Evolutionary conservation across 35 echinoderm and acorn worm genomes (phyloP).

Genomic region (Apostichopus parvimensis): DNA sequence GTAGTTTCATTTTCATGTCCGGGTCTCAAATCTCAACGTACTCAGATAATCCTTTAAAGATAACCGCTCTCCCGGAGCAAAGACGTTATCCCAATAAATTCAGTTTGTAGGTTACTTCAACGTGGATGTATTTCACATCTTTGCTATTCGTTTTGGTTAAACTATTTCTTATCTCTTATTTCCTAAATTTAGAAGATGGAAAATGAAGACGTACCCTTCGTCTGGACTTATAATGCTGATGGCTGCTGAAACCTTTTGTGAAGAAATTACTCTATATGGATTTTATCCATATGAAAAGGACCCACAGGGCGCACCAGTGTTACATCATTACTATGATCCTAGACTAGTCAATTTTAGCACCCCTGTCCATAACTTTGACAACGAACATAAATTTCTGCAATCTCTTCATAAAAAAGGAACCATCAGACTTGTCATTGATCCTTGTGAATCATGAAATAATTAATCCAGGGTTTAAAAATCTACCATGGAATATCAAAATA

Average conservation of each 20-base stretch:
- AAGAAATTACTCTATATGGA: conserved; percentile 1
- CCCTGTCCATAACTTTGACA: neutral
- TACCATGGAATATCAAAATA: too few species aligned
- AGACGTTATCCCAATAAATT: too few species aligned
- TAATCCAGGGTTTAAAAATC: too few species aligned
- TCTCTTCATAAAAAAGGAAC: neutral
- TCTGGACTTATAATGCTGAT: neutral
- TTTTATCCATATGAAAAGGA: conserved; percentile 33
- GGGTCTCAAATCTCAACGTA: too few species aligned
- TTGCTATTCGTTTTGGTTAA: neutral
- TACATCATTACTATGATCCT: conserved; percentile 32
- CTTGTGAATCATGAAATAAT: neutral
- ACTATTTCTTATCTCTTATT: neutral
- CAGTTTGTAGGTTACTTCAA: too few species aligned
- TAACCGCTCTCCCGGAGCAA: too few species aligned
- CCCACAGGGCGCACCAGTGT: neutral
- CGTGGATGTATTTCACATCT: too few species aligned
- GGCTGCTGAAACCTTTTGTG: conserved; percentile 1
- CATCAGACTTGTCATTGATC: neutral
- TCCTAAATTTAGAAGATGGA: neutral
- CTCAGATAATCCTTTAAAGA: too few species aligned
- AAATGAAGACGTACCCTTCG: neutral
- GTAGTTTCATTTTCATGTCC: too few species aligned
- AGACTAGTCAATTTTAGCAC: neutral
- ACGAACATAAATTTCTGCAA: neutral